Base-by-base conservation (phyloP, 2,888 invertebrate genomes). In the Pheosia gnoma region DNA sequence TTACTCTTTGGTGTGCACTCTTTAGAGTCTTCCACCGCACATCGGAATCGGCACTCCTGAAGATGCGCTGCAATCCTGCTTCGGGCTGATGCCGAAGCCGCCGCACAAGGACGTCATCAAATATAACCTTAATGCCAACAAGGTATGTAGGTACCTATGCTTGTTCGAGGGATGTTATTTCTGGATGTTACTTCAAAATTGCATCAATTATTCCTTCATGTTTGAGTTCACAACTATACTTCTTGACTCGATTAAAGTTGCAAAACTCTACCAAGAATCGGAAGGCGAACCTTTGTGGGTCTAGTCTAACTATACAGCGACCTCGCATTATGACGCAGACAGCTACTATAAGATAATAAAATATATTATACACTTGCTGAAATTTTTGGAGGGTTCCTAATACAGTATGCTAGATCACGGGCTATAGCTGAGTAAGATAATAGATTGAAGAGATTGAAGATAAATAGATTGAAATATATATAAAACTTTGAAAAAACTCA, bases 31-130 rank as follows among this genome's bases (percentile, higher is more conserved):
- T 64, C 95, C 96, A 25, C 96, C 97, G 0, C 96, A 96, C 66
- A 96, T 96, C 77, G 96, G 96, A 4, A 95, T 96, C 71, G 97
- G 97, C 3, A 93, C 96, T 11, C 94, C 97, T 3, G 97, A 97
- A 83, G 97, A 98, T 81, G 96, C 97, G 0, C 84, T 97, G 43
- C 95, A 96, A 78, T 96, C 96, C 36, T 97, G 96, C 80, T 93
- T 95, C 73, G 95, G 95, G 0, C 92, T 97, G 59, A 82, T 96
- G 47, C 96, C 96, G 5, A 96, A 96, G 78, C 94, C 96, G 1
- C 97, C 97, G 0, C 95, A 95, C 81, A 96, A 96, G 82, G 96
- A 97, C 84, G 93, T 96, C 68, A 94, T 97, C 70, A 96, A 96
- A 80, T 96, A 96, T 84, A 92, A 97, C 61, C 91, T 96, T 37